A percentile compares a stretch with the other conserved stretches of the same genome.
These are phyloP conservation scores for Netelia inedita DNA, from an alignment of 2,888 invertebrate genomes.

Conservation along the genomic window DNA sequence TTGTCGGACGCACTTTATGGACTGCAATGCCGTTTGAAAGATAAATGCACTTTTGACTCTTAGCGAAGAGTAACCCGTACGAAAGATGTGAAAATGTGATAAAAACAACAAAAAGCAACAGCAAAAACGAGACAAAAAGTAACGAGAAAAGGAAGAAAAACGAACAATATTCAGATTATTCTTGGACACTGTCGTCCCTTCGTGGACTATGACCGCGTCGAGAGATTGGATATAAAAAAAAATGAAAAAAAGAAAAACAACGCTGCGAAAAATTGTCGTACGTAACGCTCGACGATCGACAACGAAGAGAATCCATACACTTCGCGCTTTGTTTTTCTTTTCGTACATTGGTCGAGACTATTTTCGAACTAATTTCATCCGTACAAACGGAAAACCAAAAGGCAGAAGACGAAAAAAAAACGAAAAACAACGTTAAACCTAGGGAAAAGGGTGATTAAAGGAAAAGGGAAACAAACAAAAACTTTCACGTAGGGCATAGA, in stretches of 20 bases:
- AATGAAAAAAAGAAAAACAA: slow-evolving; percentile 14
- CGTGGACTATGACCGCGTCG: neutral
- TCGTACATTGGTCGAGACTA: no score
- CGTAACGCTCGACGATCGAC: neutral
- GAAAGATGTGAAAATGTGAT: slow-evolving; percentile 50
- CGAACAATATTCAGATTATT: slow-evolving; percentile 30
- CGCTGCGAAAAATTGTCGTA: neutral
- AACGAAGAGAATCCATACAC: slow-evolving; percentile 20
- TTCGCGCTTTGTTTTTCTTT: no score
- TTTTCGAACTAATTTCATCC: no score
- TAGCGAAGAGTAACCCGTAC: slow-evolving; percentile 23
- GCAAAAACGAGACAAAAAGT: neutral
- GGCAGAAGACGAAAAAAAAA: neutral
- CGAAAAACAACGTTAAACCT: no score
- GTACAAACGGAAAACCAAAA: no score
- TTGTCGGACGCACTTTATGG: slow-evolving; percentile 93
- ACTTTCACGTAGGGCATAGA: slow-evolving; percentile 72
- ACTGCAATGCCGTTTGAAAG: slow-evolving; percentile 95
- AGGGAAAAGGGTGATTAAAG: slow-evolving; percentile 8
- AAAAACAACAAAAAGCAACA: slow-evolving; percentile 15
- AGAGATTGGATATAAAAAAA: neutral
- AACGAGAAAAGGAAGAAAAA: slow-evolving; percentile 9
- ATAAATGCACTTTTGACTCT: slow-evolving; percentile 12
- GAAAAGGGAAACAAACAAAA: slow-evolving; percentile 13
- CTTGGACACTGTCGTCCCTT: slow-evolving; percentile 24